Percentiles rank a stretch among this genome's conserved stretches.
Conservation (phyloP, 2,888 invertebrate species). For the Acleris laterana region DNA sequence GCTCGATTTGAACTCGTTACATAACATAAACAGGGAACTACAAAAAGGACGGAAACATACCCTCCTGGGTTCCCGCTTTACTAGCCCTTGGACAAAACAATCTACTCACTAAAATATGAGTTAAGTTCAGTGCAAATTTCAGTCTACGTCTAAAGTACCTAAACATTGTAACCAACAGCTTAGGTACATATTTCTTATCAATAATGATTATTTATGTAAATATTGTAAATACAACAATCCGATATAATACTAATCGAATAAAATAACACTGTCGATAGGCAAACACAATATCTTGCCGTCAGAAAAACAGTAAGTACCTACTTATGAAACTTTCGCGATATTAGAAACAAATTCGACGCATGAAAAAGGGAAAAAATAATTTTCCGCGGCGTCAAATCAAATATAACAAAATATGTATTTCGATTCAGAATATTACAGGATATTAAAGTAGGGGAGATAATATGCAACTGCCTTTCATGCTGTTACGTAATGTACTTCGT, state of each 20-base stretch:
- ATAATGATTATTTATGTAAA: background rate
- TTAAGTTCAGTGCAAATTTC: too few relatives aligned
- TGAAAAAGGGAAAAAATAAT: constrained; percentile 19
- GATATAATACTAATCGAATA: constrained; percentile 8
- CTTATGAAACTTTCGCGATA: constrained; percentile 23
- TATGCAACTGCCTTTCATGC: background rate
- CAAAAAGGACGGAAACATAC: too few relatives aligned
- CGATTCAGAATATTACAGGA: constrained; percentile 9
- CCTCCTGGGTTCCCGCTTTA: too few relatives aligned
- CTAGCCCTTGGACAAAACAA: too few relatives aligned
- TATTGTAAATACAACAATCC: background rate
- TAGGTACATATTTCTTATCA: too few relatives aligned
- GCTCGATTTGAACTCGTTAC: too few relatives aligned
- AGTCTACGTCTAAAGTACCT: too few relatives aligned
- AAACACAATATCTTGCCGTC: constrained; percentile 10
- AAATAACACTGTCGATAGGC: constrained; percentile 3
- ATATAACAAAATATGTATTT: constrained; percentile 19
- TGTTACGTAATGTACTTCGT: background rate
- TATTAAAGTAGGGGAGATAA: constrained; percentile 24
- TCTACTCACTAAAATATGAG: too few relatives aligned
- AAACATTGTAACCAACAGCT: too few relatives aligned
- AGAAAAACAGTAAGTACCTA: constrained; percentile 7
- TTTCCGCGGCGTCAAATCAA: constrained; percentile 29
- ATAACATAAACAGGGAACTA: too few relatives aligned
- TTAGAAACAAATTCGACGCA: constrained; percentile 30